Evolutionary conservation across 2,113 vertebrate genomes (phyloP).

Genomic region (Perccottus glenii): DNA sequence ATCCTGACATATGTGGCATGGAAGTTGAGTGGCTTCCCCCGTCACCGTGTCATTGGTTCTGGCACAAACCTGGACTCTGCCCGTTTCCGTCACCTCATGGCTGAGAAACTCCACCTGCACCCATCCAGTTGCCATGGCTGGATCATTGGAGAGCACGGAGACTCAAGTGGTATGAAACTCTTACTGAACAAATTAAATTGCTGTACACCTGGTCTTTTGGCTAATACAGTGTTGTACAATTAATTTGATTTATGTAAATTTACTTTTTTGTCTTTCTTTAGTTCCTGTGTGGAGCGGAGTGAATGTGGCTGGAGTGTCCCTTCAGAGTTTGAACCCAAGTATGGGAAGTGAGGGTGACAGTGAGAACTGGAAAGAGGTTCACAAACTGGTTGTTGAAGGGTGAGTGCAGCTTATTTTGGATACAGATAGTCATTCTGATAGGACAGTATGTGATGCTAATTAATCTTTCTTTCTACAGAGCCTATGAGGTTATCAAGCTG

Average conservation of each 20-base stretch:
- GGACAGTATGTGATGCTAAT: too few relatives aligned
- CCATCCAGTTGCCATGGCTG: conserved; percentile 94
- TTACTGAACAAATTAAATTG: conserved; percentile 3
- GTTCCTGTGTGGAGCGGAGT: conserved; percentile 98
- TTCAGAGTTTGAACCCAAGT: conserved; percentile 89
- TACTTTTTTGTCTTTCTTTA: conserved; percentile 44
- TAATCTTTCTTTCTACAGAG: conserved; percentile 76
- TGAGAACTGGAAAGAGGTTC: conserved; percentile 92
- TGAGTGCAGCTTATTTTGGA: conserved; percentile 57
- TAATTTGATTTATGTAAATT: background rate
- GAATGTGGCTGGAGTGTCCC: conserved; percentile 92
- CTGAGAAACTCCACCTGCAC: conserved; percentile 89
- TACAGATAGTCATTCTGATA: too few relatives aligned
- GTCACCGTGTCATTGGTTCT: conserved; percentile 92
- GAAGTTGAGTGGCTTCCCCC: conserved; percentile 98
- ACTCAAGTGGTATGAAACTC: conserved; percentile 88
- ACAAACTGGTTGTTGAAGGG: conserved; percentile 97
- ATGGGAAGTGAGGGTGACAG: conserved; percentile 87
- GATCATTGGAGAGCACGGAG: conserved; percentile 94
- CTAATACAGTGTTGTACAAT: too few relatives aligned
- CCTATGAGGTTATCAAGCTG: conserved; percentile 97
- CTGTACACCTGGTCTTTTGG: background rate
- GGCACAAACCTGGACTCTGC: conserved; percentile 98
- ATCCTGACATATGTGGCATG: conserved; percentile 97
- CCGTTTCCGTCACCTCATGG: conserved; percentile 95